Conservation (phyloP, 1,140 invertebrate genomes). For the Homarus americanus region DNA sequence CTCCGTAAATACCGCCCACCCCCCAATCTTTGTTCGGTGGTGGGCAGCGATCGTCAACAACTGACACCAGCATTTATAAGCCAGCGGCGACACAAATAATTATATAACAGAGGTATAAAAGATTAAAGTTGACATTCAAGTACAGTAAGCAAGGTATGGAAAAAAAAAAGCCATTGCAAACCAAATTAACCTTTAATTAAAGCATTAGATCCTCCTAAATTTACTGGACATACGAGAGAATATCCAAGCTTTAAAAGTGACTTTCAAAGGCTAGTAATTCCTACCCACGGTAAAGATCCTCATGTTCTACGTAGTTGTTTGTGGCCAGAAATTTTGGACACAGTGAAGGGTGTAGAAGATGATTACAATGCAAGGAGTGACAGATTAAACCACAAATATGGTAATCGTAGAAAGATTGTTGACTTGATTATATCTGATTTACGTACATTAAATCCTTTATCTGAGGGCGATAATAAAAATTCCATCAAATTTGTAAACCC, state of each 20-base stretch:
- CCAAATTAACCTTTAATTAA: conserved; percentile 26
- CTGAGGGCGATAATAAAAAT: conserved; percentile 10
- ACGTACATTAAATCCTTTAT: conserved; percentile 21
- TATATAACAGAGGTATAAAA: background rate
- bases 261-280: conserved; percentile 26
- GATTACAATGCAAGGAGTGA: conserved; percentile 36
- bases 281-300: conserved; percentile 23
- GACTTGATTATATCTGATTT: conserved; percentile 50
- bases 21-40: no score
- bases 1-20: no score
- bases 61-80: no score
- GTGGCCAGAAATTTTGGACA: background rate
- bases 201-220: conserved; percentile 21
- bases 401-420: conserved; percentile 36
- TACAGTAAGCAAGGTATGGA: background rate
- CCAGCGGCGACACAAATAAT: no score
- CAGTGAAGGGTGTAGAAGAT: conserved; percentile 30
- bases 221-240: conserved; percentile 29
- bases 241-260: conserved; percentile 35
- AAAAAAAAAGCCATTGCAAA: background rate
- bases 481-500: background rate
- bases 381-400: conserved; percentile 35
- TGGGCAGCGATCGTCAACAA: no score
- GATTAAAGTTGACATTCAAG: background rate
- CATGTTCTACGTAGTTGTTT: conserved; percentile 30